Evolutionary conservation across 2,797 vertebrate genomes (phyloP).

Genomic region (Arvicola amphibius): DNA sequence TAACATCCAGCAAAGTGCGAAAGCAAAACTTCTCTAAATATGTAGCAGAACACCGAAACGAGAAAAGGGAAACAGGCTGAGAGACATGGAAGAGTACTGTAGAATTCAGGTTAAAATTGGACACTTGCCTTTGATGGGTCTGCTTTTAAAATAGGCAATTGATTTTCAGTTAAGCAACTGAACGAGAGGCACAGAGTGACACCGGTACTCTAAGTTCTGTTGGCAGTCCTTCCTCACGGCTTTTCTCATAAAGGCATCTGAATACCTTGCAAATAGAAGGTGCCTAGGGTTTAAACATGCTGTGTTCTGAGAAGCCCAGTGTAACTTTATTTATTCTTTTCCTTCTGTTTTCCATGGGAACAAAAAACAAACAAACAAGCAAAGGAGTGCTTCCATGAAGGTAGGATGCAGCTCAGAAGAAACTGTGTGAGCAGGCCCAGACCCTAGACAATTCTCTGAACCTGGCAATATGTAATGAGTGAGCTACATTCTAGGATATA

Average conservation of each 20-base stretch:
- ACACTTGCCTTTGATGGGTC: slow-evolving; percentile 77
- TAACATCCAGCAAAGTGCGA: not conserved
- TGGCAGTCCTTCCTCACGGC: slow-evolving; percentile 34
- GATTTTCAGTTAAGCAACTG: slow-evolving; percentile 78
- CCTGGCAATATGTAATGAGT: slow-evolving; percentile 53
- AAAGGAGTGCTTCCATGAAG: not conserved
- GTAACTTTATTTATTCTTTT: slow-evolving; percentile 27
- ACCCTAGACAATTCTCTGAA: slow-evolving; percentile 3
- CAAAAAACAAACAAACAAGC: not conserved
- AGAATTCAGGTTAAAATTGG: slow-evolving; percentile 70
- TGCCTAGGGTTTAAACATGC: not conserved
- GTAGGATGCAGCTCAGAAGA: not conserved
- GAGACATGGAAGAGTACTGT: slow-evolving; percentile 67
- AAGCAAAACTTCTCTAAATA: slow-evolving; percentile 67
- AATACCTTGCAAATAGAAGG: slow-evolving; percentile 59
- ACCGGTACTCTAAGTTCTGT: slow-evolving; percentile 53
- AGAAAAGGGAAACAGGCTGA: slow-evolving; percentile 55
- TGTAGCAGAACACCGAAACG: slow-evolving; percentile 64
- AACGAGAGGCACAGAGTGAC: slow-evolving; percentile 61
- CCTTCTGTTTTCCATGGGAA: slow-evolving; percentile 24
- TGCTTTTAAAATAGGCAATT: slow-evolving; percentile 78
- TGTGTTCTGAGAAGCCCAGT: not conserved
- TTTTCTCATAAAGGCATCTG: slow-evolving; percentile 63
- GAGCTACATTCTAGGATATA: slow-evolving; percentile 62
- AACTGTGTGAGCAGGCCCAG: not conserved